These are phyloP conservation scores for Synanthedon formicaeformis DNA, from an alignment of 2,888 invertebrate species.

Conservation along the genomic window DNA sequence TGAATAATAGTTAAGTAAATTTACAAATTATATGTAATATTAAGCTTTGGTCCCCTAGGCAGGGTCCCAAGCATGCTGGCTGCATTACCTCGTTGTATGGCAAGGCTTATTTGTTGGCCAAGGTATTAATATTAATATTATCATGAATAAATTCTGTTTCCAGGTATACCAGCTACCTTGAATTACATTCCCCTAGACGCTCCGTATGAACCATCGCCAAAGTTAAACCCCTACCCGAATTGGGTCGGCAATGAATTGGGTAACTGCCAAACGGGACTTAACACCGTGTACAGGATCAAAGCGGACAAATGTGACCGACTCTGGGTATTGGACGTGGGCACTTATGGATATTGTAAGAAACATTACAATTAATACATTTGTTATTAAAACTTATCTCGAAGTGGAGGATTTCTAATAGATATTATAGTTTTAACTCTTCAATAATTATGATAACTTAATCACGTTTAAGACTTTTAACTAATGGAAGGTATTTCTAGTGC, in stretches of 20 bases:
- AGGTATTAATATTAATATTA: too few relatives aligned
- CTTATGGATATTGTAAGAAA: conserved; percentile 78
- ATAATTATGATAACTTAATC: too few relatives aligned
- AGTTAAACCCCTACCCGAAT: conserved; percentile 82
- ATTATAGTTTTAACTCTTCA: too few relatives aligned
- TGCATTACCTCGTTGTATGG: too few relatives aligned
- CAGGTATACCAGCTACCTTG: conserved; percentile 84
- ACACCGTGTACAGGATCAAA: conserved; percentile 83
- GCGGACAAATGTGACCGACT: conserved; percentile 83
- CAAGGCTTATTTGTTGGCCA: too few relatives aligned
- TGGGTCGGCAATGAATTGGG: conserved; percentile 81
- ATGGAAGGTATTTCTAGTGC: too few relatives aligned
- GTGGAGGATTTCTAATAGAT: too few relatives aligned
- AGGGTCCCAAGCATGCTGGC: too few relatives aligned
- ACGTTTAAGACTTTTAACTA: too few relatives aligned
- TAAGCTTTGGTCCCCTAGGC: too few relatives aligned
- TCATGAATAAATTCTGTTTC: conserved; percentile 12
- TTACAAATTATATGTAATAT: too few relatives aligned
- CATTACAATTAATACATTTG: neutral
- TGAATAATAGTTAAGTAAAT: too few relatives aligned
- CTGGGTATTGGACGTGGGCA: conserved; percentile 88
- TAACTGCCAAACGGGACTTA: conserved; percentile 79
- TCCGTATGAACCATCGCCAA: conserved; percentile 77
- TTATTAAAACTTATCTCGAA: neutral
- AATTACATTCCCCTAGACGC: conserved; percentile 81